A percentile compares a stretch with the other conserved stretches of the same genome.
phyloP scores from a whole-genome alignment of 2,797 vertebrate genomes.

The Chrysocyon brachyurus region DNA sequence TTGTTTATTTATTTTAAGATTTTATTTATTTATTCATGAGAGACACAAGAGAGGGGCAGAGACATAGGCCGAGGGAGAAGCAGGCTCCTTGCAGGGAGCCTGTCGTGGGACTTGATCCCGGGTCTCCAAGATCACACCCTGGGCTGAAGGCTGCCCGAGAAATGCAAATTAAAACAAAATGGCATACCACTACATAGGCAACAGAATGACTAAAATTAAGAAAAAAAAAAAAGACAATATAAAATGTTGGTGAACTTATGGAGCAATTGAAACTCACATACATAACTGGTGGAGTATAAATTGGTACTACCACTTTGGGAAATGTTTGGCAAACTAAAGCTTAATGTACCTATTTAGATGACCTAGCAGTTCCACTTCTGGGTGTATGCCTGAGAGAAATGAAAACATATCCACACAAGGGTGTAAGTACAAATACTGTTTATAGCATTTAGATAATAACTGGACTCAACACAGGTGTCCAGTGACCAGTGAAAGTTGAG shows the following conservation, averaged over 20 bases:
- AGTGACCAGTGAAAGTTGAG: not conserved
- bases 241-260: not conserved
- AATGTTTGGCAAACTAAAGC: not conserved
- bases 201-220: not conserved
- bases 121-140: no score
- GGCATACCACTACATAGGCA: not conserved
- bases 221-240: not conserved
- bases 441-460: not conserved
- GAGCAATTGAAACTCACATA: not conserved
- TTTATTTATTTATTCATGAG: no score
- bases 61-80: no score
- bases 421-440: not conserved
- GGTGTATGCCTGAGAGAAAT: not conserved
- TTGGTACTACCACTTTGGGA: not conserved
- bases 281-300: not conserved
- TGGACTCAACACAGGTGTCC: not conserved
- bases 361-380: not conserved
- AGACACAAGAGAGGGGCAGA: no score
- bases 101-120: no score
- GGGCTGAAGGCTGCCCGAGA: not conserved
- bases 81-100: no score
- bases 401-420: not conserved
- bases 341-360: not conserved
- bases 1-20: no score
- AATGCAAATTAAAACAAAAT: slow-evolving; percentile 40